These are phyloP conservation scores for Callionymus lyra DNA, from an alignment of 2,113 vertebrate genomes.

Conservation along the genomic window DNA sequence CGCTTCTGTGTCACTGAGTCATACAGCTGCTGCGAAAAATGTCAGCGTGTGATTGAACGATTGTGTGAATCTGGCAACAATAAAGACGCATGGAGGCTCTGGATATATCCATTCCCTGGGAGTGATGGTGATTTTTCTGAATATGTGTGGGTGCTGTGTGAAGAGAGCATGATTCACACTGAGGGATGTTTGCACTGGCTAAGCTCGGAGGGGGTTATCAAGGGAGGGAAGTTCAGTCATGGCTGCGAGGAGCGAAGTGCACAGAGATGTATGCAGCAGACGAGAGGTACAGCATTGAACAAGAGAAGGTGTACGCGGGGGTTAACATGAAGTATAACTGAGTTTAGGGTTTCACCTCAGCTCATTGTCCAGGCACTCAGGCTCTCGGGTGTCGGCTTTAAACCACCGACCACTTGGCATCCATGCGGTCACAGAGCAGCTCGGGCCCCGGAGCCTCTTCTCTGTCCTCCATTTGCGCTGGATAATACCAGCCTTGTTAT, in stretches of 20 bases:
- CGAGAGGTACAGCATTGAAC: slow-evolving; percentile 47
- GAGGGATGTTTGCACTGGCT: slow-evolving; percentile 24
- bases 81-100: too few species aligned
- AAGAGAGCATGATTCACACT: slow-evolving; percentile 38
- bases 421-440: slow-evolving; percentile 43
- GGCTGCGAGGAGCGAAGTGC: slow-evolving; percentile 15
- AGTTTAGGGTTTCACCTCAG: slow-evolving; percentile 68
- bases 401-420: slow-evolving; percentile 62
- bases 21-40: slow-evolving; percentile 43
- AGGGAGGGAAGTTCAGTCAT: slow-evolving; percentile 5
- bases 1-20: slow-evolving; percentile 55
- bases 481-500: too few species aligned
- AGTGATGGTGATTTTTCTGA: slow-evolving; percentile 5
- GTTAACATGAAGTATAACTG: slow-evolving; percentile 52
- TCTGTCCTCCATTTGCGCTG: slow-evolving; percentile 36
- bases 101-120: too few species aligned
- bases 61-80: slow-evolving; percentile 12
- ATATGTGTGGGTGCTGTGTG: slow-evolving; percentile 29
- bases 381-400: slow-evolving; percentile 71
- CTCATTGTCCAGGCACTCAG: slow-evolving; percentile 68
- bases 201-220: slow-evolving; percentile 13
- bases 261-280: slow-evolving; percentile 7
- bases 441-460: slow-evolving; percentile 54
- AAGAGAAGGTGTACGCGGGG: slow-evolving; percentile 40
- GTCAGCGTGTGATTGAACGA: slow-evolving; percentile 35